These are phyloP conservation scores for Orthosia cruda DNA, from an alignment of 2,888 invertebrate genomes.

Conservation along the genomic window DNA sequence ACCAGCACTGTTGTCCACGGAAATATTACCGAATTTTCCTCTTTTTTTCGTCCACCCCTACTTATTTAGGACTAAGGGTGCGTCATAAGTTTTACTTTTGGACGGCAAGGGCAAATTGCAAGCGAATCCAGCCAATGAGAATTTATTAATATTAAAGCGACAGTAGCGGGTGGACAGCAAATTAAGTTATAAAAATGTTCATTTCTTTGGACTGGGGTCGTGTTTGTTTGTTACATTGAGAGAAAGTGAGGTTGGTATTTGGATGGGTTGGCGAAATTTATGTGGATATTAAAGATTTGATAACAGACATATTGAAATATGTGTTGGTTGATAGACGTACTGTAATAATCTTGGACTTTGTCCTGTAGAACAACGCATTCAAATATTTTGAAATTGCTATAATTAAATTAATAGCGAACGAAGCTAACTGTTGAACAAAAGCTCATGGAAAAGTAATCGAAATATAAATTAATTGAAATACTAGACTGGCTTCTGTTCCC, in stretches of 20 bases:
- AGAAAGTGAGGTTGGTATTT: slow-evolving; percentile 13
- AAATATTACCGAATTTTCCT: slow-evolving; percentile 63
- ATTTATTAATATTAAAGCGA: slow-evolving; percentile 91
- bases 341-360: too few species aligned
- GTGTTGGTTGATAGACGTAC: background rate
- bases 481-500: slow-evolving; percentile 13
- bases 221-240: slow-evolving; percentile 27
- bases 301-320: background rate
- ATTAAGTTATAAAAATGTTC: slow-evolving; percentile 86
- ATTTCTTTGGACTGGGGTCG: slow-evolving; percentile 62
- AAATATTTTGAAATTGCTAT: too few species aligned
- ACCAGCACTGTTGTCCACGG: slow-evolving; percentile 45
- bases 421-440: background rate
- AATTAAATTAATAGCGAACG: background rate
- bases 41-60: slow-evolving; percentile 72
- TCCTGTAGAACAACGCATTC: too few species aligned
- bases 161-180: slow-evolving; percentile 75
- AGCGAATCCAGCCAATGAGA: slow-evolving; percentile 89
- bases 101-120: slow-evolving; percentile 88
- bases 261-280: slow-evolving; percentile 26
- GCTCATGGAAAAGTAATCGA: background rate
- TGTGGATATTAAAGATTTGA: background rate
- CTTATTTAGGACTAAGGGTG: slow-evolving; percentile 86
- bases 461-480: background rate
- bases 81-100: slow-evolving; percentile 88